These are phyloP conservation scores for Basileuterus tristriatus DNA, from an alignment of 2,797 vertebrate species.

Conservation along the genomic window DNA sequence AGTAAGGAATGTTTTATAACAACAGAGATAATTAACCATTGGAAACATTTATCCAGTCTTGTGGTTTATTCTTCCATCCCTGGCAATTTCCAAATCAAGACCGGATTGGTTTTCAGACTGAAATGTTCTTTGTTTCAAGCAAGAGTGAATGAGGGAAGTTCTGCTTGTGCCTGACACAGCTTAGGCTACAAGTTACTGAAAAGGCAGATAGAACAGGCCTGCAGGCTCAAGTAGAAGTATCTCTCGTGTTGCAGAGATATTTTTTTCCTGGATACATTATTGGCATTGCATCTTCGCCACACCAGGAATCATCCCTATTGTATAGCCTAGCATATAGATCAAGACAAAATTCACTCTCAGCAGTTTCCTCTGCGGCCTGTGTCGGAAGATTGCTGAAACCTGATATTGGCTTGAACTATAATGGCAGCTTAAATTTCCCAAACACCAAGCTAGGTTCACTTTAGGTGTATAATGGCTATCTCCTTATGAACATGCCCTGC, in stretches of 20 bases:
- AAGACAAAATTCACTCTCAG: neutral
- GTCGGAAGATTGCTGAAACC: slow-evolving; percentile 16
- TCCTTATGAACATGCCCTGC: neutral
- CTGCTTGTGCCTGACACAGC: neutral
- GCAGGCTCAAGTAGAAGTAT: neutral
- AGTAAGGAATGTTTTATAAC: neutral
- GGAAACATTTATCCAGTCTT: neutral
- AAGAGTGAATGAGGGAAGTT: neutral
- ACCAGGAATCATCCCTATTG: neutral
- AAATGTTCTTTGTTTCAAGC: slow-evolving; percentile 1
- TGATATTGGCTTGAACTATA: neutral
- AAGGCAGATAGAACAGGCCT: neutral
- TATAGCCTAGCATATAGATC: neutral
- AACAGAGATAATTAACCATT: neutral
- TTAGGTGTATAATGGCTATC: slow-evolving; percentile 8
- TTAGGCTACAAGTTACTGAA: neutral
- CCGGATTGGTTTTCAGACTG: neutral
- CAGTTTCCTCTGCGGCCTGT: neutral
- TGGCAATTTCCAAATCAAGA: slow-evolving; percentile 21
- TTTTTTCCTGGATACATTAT: neutral
- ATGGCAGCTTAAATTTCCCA: slow-evolving; percentile 13
- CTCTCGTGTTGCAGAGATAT: neutral
- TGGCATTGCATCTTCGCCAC: neutral
- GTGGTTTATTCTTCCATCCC: neutral
- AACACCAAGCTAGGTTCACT: slow-evolving; percentile 6